Base-by-base conservation (phyloP, 1,140 invertebrate genomes). In the Asobara japonica region DNA sequence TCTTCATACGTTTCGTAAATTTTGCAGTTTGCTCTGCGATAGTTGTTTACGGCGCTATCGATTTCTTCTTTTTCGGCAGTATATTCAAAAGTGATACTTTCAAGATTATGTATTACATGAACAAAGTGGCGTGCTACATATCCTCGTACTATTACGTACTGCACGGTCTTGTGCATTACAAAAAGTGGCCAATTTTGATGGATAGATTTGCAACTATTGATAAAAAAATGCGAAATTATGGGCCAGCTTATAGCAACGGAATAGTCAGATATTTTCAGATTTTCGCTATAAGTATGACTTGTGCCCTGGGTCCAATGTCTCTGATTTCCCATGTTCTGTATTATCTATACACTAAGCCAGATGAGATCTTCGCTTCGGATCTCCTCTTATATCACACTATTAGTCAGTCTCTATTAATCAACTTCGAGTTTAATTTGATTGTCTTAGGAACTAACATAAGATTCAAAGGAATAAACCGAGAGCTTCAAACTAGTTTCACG, bases 21-120 rank as follows among this genome's bases (percentile, higher is more conserved):
- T 76, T 83, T 2, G 60, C 4, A 0, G 20, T 81, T 0, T 82
- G 81, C 33, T 71, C 81, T n/a, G 75, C 74, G 13, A 80, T 80
- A 56, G 76, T 83, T 22, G 78, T 64, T 1, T 83, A 79, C 56
- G 78, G 80, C 7, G 76, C 72, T 3, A 78, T 78, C 33, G 80
- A 83, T 22, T 81, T 81, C 31, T 79, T 78, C 10, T 75, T 78
- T 0, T 81, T 83, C 27, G 70, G 72, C 13, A 75, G 36, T 22
- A 65, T 79, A 16, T 81, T 83, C 48, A 77, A 76, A 61, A 82
- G 78, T 25, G 73, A 83, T 11, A 76, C 81, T 16, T 83, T 77
- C 73, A 79, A 81, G 48, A 83, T 83, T 8, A 83, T 82, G 74
- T 83, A 83, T 22, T 82, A 74, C 36, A 74, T 72, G 72, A 82